Conservation (phyloP, 2,113 vertebrate genomes). For the Capricornis sumatraensis region DNA sequence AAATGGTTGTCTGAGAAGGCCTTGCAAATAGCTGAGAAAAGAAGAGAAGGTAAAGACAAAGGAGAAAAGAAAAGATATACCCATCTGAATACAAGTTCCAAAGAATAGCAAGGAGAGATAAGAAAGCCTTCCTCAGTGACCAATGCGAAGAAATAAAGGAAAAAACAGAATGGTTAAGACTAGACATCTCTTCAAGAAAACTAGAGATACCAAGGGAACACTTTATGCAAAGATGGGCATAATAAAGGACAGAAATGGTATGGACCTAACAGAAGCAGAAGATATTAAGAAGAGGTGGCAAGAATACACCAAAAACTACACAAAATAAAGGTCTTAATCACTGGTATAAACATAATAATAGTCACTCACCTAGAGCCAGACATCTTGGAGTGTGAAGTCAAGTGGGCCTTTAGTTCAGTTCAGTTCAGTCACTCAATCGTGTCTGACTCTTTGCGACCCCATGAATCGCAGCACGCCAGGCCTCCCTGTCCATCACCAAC, state of each 20-base stretch:
- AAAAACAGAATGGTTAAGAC: background rate
- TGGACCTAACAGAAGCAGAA: background rate
- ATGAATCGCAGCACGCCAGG: too few species aligned
- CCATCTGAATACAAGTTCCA: background rate
- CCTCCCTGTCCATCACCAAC: too few species aligned
- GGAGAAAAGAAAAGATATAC: background rate
- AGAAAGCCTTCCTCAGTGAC: background rate
- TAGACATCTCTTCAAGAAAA: background rate
- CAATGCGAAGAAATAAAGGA: background rate
- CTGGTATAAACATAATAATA: background rate
- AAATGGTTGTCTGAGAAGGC: background rate
- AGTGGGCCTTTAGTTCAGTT: background rate
- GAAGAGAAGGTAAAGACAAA: background rate
- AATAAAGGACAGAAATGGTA: background rate
- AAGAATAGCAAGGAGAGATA: background rate
- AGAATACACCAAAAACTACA: background rate
- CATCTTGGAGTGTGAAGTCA: background rate
- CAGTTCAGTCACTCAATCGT: too few species aligned
- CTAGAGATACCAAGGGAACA: background rate
- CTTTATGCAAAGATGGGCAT: background rate
- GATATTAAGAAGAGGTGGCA: background rate
- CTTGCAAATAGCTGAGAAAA: background rate
- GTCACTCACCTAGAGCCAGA: background rate
- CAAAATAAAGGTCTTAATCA: background rate
- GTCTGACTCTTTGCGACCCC: too few species aligned